Base-by-base conservation (phyloP, 2,113 vertebrate species). In the Macaca nemestrina region DNA sequence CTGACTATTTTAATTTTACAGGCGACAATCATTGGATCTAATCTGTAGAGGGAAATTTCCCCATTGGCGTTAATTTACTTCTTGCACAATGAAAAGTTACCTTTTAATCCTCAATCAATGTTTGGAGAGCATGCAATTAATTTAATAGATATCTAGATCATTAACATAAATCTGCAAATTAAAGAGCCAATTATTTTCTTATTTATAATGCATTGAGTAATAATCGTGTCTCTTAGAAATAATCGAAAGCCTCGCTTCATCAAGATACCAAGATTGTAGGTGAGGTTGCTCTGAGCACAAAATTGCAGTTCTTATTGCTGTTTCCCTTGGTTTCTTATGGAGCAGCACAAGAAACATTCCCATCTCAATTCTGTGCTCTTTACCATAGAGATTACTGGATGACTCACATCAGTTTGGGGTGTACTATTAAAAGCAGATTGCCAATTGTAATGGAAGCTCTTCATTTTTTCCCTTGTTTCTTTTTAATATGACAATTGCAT, bases 151-250 rank as follows among this genome's bases (percentile, higher is more conserved):
- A 97, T 84, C 97, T 97, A 97, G 92, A 96, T 98, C 98, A 98
- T 98, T 99, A 98, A 97, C 98, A 98, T 98, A 98, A 99, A 99
- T 99, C 98, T 99, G 96, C 98, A 98, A 97, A 98, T 98, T 98
- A 98, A 99, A 98, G 97, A 98, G 98, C 97, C 96, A 98, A 93
- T 98, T 98, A 96, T 96, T 96, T 98, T 92, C 97, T 98, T 98
- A 98, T 98, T 98, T 98, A 98, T 98, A 98, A 98, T 94, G 94
- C 90, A 93, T 75, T 96, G 97, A 96, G 97, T 97, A 97, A 98
- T 98, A 97, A 97, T 87, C 75, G 1, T 83, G 86, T 98, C 96
- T 98, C 93, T 95, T 89, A 97, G 88, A 98, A 98, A 98, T 97
- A 95, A 95, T 95, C 93, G 90, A 96, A 98, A 98, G 96, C 92